These are phyloP conservation scores for Minunthozetes semirufus DNA, from an alignment of 2,888 invertebrate species.

Conservation along the genomic window DNA sequence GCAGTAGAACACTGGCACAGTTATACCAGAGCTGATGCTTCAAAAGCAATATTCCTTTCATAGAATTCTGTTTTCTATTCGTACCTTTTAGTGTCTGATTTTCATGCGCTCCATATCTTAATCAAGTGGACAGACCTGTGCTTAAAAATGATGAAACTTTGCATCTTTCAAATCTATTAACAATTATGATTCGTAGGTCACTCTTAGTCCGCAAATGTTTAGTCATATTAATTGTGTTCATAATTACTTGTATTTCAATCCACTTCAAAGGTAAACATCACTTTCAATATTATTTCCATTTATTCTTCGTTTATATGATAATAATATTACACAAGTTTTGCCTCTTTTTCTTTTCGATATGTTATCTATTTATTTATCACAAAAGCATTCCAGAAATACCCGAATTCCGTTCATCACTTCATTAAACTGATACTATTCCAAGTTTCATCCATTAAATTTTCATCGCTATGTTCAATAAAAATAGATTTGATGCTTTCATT, in stretches of 20 bases:
- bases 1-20: background rate
- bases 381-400: background rate
- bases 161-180: background rate
- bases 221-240: slow-evolving; percentile 29
- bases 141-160: background rate
- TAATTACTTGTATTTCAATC: slow-evolving; percentile 30
- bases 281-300: background rate
- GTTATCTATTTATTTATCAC: too few relatives aligned
- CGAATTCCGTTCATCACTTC: background rate
- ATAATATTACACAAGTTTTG: too few relatives aligned
- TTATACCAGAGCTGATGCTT: background rate
- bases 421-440: too few relatives aligned
- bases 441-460: too few relatives aligned
- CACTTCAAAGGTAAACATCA: slow-evolving; percentile 35
- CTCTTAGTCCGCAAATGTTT: slow-evolving; percentile 32
- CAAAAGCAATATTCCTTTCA: background rate
- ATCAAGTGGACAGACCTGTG: background rate
- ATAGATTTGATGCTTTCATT: too few relatives aligned
- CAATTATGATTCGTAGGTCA: slow-evolving; percentile 18
- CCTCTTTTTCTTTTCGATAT: too few relatives aligned
- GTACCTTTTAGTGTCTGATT: background rate
- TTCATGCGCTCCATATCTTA: background rate
- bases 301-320: too few relatives aligned
- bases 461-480: too few relatives aligned
- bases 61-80: background rate